Base-by-base conservation (phyloP, 2,113 vertebrate genomes). In the Panthera uncia region DNA sequence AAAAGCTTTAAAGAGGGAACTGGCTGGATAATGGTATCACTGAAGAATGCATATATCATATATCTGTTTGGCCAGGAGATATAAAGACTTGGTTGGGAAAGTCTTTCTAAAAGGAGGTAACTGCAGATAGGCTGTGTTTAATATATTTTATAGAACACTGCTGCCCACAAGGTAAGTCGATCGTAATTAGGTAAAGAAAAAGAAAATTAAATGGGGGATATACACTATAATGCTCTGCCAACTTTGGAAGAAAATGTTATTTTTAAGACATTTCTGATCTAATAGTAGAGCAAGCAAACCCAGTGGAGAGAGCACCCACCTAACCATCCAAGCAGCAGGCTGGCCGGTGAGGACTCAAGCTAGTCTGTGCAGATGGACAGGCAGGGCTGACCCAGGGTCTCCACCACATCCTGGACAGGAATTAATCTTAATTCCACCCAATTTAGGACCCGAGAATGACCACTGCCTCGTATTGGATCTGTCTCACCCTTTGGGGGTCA, bases 31-130 rank as follows among this genome's bases (percentile, higher is more conserved):
- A 90, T 27, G 29, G 1, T 78, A 81, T 89, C 91, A 71, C n/a
- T 55, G 50, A 97, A 96, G 76, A 94, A 81, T 74, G 78, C 45
- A 65, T 74, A 74, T 89, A 68, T 91, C 86, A 78, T 94, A 21
- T 55, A 83, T 83, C 63, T 55, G 25, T 83, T 89, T 92, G 92
- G 69, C 80, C 50, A 4, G 29, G 80, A 79, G 68, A 93, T 21
- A 74, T 4, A 94, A 81, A 66, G 63, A 81, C 23, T 61, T 78
- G 19, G 89, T 66, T 71, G 15, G 89, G 45, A 81, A 69, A 78
- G 31, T 81, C 52, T 92, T 96, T 86, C 79, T 71, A 78, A 89
- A 66, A 81, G 86, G 65, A 88, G 31, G 27, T 79, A 61, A 88
- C 23, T 63, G 19, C 4, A 45, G 19, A 81, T n/a, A 88, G 68